These are phyloP conservation scores for Dimorphilus gyrociliatus DNA, from an alignment of 2,888 invertebrate genomes.

Conservation along the genomic window DNA sequence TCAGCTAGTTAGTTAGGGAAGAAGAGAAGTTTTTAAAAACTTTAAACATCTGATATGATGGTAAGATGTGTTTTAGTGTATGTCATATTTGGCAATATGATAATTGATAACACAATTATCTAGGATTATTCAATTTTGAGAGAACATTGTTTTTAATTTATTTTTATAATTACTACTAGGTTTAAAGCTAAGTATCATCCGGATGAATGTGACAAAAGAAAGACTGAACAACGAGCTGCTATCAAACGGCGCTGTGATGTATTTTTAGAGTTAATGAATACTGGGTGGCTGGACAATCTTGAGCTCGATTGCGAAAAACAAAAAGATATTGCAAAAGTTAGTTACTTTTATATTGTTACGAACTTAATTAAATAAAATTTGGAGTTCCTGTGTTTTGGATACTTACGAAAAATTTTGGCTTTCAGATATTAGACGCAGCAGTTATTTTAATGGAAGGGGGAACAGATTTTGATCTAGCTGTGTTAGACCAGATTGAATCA, in stretches of 20 bases:
- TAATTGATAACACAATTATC: too few species aligned
- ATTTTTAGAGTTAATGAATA: slow-evolving; percentile 58
- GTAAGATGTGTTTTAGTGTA: too few species aligned
- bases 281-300: slow-evolving; percentile 55
- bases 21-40: too few species aligned
- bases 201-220: slow-evolving; percentile 74
- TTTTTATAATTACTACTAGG: slow-evolving; percentile 45
- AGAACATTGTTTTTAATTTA: too few species aligned
- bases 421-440: slow-evolving; percentile 42
- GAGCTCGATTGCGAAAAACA: slow-evolving; percentile 67
- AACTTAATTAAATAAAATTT: background rate
- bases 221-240: slow-evolving; percentile 65
- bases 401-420: background rate
- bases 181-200: slow-evolving; percentile 98
- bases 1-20: too few species aligned
- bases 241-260: slow-evolving; percentile 62
- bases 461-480: slow-evolving; percentile 57
- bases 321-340: slow-evolving; percentile 53
- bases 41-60: too few species aligned
- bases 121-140: too few species aligned
- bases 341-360: slow-evolving; percentile 1
- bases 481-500: slow-evolving; percentile 47
- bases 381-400: too few species aligned
- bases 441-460: slow-evolving; percentile 87
- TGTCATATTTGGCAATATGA: too few species aligned